Evolutionary conservation across 2,888 invertebrate species (phyloP).

Genomic region (Trichacis sp.): DNA sequence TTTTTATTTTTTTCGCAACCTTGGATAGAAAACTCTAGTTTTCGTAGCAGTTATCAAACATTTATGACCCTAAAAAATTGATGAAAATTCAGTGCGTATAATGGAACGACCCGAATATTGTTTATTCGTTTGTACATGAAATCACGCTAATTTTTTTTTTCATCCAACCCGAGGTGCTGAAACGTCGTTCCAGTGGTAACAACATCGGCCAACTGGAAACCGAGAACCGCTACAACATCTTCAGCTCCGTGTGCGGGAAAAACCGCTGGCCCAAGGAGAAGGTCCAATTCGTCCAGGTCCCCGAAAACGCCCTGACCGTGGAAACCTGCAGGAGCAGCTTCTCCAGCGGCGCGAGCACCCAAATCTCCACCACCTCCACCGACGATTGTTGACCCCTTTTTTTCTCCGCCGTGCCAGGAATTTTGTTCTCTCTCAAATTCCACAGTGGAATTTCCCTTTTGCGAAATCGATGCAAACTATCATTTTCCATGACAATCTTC

Average conservation of each 20-base stretch:
- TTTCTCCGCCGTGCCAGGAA: no score
- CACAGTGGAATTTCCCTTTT: neutral
- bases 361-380: conserved; percentile 75
- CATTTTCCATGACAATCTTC: conserved; percentile 2
- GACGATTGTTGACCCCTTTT: conserved; percentile 67
- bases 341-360: conserved; percentile 75
- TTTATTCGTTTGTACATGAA: no score
- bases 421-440: no score
- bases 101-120: no score
- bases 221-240: conserved; percentile 60
- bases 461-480: no score
- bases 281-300: conserved; percentile 72
- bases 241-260: conserved; percentile 64
- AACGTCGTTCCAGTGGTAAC: conserved; percentile 59
- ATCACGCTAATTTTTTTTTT: no score
- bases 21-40: no score
- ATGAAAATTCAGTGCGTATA: no score
- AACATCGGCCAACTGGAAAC: conserved; percentile 50
- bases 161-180: no score
- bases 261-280: conserved; percentile 64
- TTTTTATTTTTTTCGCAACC: no score
- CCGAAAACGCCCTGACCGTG: conserved; percentile 72
- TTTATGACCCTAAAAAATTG: no score
- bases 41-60: no score
- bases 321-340: conserved; percentile 75